Evolutionary conservation across 1,140 invertebrate genomes (phyloP).

Genomic region (Drosophila trapezifrons): DNA sequence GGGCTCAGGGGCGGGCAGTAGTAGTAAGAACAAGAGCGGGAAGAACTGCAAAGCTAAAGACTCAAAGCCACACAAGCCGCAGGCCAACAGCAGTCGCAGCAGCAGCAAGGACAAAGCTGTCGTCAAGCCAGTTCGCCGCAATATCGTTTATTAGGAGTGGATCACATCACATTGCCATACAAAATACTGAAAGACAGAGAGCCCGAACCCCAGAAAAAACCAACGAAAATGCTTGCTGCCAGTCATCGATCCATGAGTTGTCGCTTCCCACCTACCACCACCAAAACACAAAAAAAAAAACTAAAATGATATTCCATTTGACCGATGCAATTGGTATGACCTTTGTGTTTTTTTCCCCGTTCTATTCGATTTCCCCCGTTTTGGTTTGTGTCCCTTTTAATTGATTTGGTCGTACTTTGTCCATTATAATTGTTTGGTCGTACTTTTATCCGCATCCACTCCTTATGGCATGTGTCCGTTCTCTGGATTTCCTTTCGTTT

Average conservation of each 20-base stretch:
- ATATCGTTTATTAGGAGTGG: constrained; percentile 72
- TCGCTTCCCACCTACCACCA: constrained; percentile 36
- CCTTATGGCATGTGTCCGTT: constrained; percentile 20
- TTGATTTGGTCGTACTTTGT: constrained; percentile 9
- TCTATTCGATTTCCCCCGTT: constrained; percentile 15
- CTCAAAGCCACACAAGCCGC: constrained; percentile 52
- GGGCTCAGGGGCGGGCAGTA: constrained; percentile 55
- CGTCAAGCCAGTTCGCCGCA: constrained; percentile 60
- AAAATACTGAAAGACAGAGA: constrained; percentile 34
- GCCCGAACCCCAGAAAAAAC: constrained; percentile 10
- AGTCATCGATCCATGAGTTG: constrained; percentile 48
- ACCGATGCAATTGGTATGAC: constrained; percentile 71
- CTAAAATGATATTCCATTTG: constrained; percentile 40
- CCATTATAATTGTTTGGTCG: constrained; percentile 8
- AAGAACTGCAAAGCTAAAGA: constrained; percentile 77
- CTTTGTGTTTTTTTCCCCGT: constrained; percentile 34
- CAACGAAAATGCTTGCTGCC: constrained; percentile 18
- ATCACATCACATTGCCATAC: constrained; percentile 56
- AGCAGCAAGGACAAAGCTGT: constrained; percentile 74
- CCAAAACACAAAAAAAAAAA: constrained; percentile 30
- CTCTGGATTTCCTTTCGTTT: neutral
- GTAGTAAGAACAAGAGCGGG: constrained; percentile 56
- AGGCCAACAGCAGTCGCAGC: constrained; percentile 61
- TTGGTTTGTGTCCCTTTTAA: constrained; percentile 25
- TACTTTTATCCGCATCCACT: constrained; percentile 6